Evolutionary conservation across 2,113 vertebrate species (phyloP), one percentile per base, ranked within the genome.

Genomic region (Myotis lucifugus): DNA sequence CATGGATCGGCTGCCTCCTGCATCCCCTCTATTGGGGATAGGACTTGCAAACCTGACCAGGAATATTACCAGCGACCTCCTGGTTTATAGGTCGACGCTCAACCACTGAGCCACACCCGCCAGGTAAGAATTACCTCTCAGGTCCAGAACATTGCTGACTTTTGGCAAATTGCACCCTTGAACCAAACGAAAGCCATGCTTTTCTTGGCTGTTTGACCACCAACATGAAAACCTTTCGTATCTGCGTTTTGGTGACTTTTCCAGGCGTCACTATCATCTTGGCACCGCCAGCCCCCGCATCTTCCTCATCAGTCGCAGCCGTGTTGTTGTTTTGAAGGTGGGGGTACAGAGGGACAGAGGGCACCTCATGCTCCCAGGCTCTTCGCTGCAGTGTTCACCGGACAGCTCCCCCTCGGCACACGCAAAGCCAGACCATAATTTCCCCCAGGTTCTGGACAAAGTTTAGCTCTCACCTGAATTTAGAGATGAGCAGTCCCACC

Each of bases 301-400:
- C 3, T 66, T 69, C 25, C 72, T 84, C 18, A 34, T n/a, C 29
- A 25, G 6, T 67, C 12, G 12, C 32, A 27, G 69, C 52, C 18
- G 2, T 77, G 46, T 3, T 56, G 54, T 10, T 15, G 29, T 32
- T 77, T 19, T 12, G 42, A 37, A 27, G 37, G 21, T 27, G 17
- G n/a, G 34, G 69, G 54, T 42, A n/a, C 8, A 6, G 46, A 19
- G 72, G 19, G 32, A n/a, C 29, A 3, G 54, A 8, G 85, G 17
- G 18, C 15, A 12, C 3, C 0, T 27, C 0, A 0, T 3, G 13
- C 11, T 32, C n/a, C 9, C 18, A 11, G 6, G 34, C 46, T 77
- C 79, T 54, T 10, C 23, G 23, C 48, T 25, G n/a, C 14, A 3
- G 2, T 6, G 32, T 42, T 69, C 77, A 15, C 40, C 3, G 4